phyloP scores from a whole-genome alignment of 2,113 vertebrate genomes.

The Hiodon alosoides region DNA sequence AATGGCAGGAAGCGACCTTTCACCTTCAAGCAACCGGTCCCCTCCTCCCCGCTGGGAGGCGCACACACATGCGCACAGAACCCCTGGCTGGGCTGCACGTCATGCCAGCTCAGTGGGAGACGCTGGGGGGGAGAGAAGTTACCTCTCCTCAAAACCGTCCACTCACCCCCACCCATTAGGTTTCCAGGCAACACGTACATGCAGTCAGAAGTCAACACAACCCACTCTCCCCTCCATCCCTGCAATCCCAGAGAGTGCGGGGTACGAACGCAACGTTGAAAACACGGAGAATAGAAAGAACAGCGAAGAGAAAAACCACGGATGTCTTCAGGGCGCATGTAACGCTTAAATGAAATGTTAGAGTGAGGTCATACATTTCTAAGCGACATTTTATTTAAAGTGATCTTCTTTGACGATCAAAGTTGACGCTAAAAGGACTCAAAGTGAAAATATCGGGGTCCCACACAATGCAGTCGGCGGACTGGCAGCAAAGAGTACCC shows the following conservation, averaged over 20 bases:
- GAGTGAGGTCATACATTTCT: too few relatives aligned
- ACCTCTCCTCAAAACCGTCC: not conserved
- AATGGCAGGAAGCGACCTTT: slow-evolving; percentile 96
- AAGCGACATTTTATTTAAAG: too few relatives aligned
- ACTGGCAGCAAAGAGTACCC: not conserved
- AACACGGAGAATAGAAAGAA: not conserved
- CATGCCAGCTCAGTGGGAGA: slow-evolving; percentile 54
- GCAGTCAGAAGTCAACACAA: not conserved
- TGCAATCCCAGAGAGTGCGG: too few relatives aligned
- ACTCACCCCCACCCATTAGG: slow-evolving; percentile 52
- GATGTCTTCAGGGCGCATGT: not conserved
- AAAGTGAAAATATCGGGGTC: too few relatives aligned
- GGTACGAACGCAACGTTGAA: not conserved
- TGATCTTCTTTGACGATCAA: too few relatives aligned
- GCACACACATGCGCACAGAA: slow-evolving; percentile 59
- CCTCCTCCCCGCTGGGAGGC: slow-evolving; percentile 46
- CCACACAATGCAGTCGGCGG: not conserved
- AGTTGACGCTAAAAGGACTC: not conserved
- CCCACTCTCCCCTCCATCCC: too few relatives aligned
- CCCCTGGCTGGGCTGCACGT: slow-evolving; percentile 58
- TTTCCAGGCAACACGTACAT: slow-evolving; percentile 41
- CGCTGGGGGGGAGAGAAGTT: slow-evolving; percentile 27
- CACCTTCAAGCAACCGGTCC: slow-evolving; percentile 46
- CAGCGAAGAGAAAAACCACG: not conserved
- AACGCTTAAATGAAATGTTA: too few relatives aligned